phyloP scores from a whole-genome alignment of 35 echinoderm and acorn worm genomes.

The Eucidaris tribuloides region DNA sequence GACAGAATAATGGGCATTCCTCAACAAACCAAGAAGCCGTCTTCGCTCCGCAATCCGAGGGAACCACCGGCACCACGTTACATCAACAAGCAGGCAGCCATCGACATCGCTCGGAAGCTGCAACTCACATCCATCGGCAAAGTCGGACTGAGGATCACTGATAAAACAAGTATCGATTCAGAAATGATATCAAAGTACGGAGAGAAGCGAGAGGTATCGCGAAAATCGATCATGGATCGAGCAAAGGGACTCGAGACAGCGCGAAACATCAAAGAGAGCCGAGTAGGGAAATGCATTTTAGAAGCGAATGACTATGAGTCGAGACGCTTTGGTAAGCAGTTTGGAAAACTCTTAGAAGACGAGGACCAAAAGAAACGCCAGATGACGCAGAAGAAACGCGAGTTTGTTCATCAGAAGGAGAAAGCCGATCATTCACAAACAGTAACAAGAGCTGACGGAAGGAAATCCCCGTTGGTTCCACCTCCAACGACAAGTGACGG shows the following conservation, averaged over 20 bases:
- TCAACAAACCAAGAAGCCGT: constrained; percentile 66
- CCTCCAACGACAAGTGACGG: background rate
- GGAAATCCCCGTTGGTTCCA: background rate
- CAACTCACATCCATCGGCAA: constrained; percentile 81
- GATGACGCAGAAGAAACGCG: constrained; percentile 61
- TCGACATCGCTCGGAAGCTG: constrained; percentile 72
- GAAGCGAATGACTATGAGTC: constrained; percentile 82
- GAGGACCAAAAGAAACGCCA: constrained; percentile 45
- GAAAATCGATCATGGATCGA: constrained; percentile 62
- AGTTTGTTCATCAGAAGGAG: constrained; percentile 44
- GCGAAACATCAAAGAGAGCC: constrained; percentile 68
- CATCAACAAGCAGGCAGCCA: constrained; percentile 82
- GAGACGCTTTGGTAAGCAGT: constrained; percentile 39
- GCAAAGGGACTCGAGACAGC: constrained; percentile 75
- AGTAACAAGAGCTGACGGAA: background rate
- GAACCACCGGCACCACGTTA: constrained; percentile 47
- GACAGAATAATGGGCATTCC: constrained; percentile 42
- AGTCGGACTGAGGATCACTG: constrained; percentile 60
- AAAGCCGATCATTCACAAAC: background rate
- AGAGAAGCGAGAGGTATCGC: background rate
- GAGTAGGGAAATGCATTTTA: constrained; percentile 87
- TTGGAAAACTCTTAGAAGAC: constrained; percentile 50
- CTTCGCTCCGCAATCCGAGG: constrained; percentile 36
- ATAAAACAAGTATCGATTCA: constrained; percentile 12
- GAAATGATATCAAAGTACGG: constrained; percentile 1